A percentile compares a stretch with the other conserved stretches of the same genome.
Conservation (phyloP, 30 jellyfish, hydroid and myxozoan genomes). For the Sanderia malayensis region DNA sequence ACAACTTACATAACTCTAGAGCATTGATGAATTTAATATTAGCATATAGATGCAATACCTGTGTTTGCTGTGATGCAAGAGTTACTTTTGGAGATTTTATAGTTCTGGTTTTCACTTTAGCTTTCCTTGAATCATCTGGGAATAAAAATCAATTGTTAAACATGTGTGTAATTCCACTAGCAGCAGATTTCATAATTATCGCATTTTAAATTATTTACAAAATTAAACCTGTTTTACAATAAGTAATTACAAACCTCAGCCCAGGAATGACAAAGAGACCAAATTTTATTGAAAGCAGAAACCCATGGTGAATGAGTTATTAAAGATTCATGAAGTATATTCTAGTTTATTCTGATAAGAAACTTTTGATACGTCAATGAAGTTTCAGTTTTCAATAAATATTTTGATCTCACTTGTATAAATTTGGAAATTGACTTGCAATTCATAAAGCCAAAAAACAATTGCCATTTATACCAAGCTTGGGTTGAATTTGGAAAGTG, state of each 20-base stretch:
- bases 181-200: no score
- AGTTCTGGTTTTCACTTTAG: constrained; percentile 12
- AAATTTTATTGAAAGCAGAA: neutral
- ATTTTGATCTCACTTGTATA: neutral
- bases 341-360: no score
- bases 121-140: constrained; percentile 35
- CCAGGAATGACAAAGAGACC: neutral
- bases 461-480: no score
- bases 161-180: no score
- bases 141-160: neutral
- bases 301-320: neutral
- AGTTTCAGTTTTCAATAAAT: neutral
- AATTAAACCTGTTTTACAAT: neutral
- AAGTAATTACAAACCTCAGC: neutral
- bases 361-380: neutral
- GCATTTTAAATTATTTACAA: no score
- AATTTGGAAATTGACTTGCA: no score
- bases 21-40: no score
- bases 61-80: constrained; percentile 32
- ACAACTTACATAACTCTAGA: no score
- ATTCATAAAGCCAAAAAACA: no score
- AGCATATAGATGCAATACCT: no score
- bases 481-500: no score
- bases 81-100: constrained; percentile 38
- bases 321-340: neutral